Base-by-base conservation (phyloP, 2,113 vertebrate species). In the Amblyornis subalaris region DNA sequence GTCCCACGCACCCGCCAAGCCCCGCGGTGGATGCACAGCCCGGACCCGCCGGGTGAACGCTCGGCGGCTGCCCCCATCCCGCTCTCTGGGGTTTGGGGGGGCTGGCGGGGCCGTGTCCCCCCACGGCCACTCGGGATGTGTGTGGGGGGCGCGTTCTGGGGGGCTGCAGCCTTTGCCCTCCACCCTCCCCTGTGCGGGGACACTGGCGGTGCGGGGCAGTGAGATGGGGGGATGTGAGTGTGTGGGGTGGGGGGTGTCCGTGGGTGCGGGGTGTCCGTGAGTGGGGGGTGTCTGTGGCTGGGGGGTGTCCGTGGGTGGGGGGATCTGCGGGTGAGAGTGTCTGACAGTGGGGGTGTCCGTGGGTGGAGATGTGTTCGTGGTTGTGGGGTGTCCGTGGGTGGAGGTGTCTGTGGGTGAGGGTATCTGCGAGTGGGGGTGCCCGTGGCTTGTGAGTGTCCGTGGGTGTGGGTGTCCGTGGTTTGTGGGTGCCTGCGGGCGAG, bases 31-130 rank as follows among this genome's bases (percentile, higher is more conserved):
- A 16, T 4, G 9, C 61, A 9, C 23, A 7, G 58, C 29, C 20
- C 6, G 33, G 23, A 1, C 13, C 19, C 3, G 28, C 50, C 7
- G 33, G 33, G 36, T 7, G 12, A 17, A 9, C 55, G 2, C 24
- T n/a, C n/a, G 0, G 29, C 21, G 44, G 29, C 35, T n/a, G 53
- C n/a, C 47, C 40, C 22, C 31, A 7, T 47, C 29, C n/a, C 6
- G 4, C 48, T n/a, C n/a, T 5, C 0, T 0, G n/a, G 23, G 38
- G 21, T 8, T 24, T 29, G 2, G 50, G 45, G 60, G 64, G 25
- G 1, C 28, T 48, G 72, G 12, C 2, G n/a, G n/a, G 14, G 72
- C 44, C n/a, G 22, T 6, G 12, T 36, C 62, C 23, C 20, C 12
- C 50, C 18, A 12, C 2, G 2, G 7, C 8, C 5, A 23, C 31